Conservation (phyloP, 2,888 invertebrate species). For the Dolichomitus sp. region DNA sequence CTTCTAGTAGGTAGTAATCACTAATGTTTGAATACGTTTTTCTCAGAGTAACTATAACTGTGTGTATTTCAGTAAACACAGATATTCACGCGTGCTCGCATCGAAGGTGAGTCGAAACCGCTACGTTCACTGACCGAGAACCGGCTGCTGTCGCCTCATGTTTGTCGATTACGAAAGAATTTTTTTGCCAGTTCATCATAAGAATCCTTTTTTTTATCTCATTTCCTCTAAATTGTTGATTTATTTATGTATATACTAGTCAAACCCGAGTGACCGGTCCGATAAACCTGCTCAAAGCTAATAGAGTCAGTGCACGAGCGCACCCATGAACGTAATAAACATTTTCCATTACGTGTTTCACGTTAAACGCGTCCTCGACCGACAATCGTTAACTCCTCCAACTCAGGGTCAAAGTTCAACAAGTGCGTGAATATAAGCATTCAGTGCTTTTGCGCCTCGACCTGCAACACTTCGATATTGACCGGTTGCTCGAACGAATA, state of each 20-base stretch:
- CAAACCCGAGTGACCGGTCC: constrained; percentile 23
- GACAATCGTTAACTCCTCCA: constrained; percentile 1
- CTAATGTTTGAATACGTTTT: background rate
- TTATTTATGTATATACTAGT: background rate
- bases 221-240: constrained; percentile 8
- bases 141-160: constrained; percentile 45
- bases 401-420: constrained; percentile 41
- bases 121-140: constrained; percentile 83
- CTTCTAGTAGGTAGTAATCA: no score
- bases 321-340: background rate
- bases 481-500: constrained; percentile 2
- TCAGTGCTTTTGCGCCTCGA: background rate
- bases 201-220: constrained; percentile 54
- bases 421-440: constrained; percentile 1
- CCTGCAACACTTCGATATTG: constrained; percentile 11
- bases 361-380: constrained; percentile 7
- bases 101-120: constrained; percentile 70
- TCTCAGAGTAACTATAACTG: background rate
- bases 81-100: background rate
- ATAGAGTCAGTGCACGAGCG: background rate
- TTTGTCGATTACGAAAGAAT: constrained; percentile 72
- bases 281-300: background rate
- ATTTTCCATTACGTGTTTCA: constrained; percentile 1
- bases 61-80: background rate
- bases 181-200: constrained; percentile 26